phyloP scores from a whole-genome alignment of 2,113 vertebrate species.

The Microtus montanus region DNA sequence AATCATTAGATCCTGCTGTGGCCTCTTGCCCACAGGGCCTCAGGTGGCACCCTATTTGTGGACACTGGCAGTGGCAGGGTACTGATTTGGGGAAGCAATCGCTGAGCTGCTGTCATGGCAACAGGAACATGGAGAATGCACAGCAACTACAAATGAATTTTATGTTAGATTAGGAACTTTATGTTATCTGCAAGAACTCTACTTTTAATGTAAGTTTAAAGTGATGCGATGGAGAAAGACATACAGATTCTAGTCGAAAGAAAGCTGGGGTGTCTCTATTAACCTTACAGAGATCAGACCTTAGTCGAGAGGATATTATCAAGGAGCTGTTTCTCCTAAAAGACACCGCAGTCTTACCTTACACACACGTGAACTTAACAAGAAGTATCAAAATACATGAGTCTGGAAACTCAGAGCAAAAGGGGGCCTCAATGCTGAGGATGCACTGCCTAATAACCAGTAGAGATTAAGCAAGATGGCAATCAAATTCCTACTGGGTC shows the following conservation, averaged over 20 bases:
- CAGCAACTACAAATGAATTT: not conserved
- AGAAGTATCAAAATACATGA: not conserved
- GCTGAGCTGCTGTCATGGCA: not conserved
- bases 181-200: not conserved
- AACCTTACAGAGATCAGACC: not conserved
- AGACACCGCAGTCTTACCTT: not conserved
- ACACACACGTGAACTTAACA: not conserved
- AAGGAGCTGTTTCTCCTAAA: not conserved
- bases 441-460: not conserved
- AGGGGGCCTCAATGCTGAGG: not conserved
- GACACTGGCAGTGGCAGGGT: not conserved
- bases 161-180: not conserved
- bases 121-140: not conserved
- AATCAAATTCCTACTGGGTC: not conserved
- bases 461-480: conserved; percentile 38
- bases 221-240: not conserved
- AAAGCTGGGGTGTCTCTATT: not conserved
- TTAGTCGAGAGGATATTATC: not conserved
- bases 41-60: not conserved
- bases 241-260: not conserved
- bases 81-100: not conserved
- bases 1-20: not conserved
- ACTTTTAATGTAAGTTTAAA: not conserved
- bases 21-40: not conserved
- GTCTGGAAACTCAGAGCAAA: not conserved